Percentiles rank a stretch among this genome's conserved stretches.
These are phyloP conservation scores for Mustela lutreola DNA, from an alignment of 2,113 vertebrate species.

Conservation along the genomic window DNA sequence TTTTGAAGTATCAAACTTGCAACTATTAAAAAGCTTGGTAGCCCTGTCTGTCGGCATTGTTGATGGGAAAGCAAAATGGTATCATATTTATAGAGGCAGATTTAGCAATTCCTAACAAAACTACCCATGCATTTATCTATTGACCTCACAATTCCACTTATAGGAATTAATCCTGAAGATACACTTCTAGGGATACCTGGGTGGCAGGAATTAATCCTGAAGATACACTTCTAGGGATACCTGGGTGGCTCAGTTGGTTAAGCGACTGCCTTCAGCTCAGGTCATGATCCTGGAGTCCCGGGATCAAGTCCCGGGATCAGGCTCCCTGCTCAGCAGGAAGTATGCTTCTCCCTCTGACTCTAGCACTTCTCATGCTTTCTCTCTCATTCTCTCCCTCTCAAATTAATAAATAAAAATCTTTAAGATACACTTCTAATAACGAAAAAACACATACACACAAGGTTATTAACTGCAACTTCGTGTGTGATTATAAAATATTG, in stretches of 20 bases:
- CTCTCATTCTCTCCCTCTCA: too few relatives aligned
- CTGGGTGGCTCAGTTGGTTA: too few relatives aligned
- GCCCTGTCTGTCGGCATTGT: neutral
- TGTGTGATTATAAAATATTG: neutral
- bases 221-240: neutral
- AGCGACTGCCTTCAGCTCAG: too few relatives aligned
- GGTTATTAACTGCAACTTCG: neutral
- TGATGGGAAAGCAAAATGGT: neutral
- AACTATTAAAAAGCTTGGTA: neutral
- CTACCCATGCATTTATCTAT: neutral
- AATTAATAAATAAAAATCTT: too few relatives aligned
- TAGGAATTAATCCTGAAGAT: slow-evolving; percentile 43
- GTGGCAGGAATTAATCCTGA: neutral
- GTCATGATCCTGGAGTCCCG: too few relatives aligned
- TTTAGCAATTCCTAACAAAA: neutral
- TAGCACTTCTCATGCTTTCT: too few relatives aligned
- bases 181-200: neutral
- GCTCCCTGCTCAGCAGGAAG: too few relatives aligned
- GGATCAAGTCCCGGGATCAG: too few relatives aligned
- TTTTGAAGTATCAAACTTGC: neutral
- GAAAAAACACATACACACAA: neutral
- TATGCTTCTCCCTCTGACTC: too few relatives aligned
- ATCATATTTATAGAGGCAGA: neutral
- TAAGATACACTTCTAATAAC: neutral
- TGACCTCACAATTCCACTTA: neutral